A percentile compares a stretch with the other conserved stretches of the same genome.
Conservation (phyloP, 2,888 invertebrate genomes). For the Crioceris asparagi region DNA sequence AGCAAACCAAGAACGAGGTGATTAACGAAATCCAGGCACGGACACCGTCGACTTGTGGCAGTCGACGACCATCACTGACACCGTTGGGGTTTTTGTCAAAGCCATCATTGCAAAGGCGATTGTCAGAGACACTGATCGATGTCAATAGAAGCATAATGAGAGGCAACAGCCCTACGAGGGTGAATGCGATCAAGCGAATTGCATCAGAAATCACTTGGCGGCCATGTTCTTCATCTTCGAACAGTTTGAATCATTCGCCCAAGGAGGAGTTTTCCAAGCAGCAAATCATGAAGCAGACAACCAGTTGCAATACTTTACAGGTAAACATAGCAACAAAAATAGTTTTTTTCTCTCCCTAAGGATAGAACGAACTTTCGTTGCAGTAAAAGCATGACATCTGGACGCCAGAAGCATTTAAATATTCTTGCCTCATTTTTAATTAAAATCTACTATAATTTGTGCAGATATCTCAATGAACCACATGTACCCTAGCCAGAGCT, state of each 20-base stretch:
- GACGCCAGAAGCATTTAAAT: no score
- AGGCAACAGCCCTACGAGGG: slow-evolving; percentile 28
- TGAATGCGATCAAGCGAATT: slow-evolving; percentile 39
- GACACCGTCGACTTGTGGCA: slow-evolving; percentile 68
- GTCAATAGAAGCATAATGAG: slow-evolving; percentile 33
- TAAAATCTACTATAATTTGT: no score
- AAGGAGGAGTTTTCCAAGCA: slow-evolving; percentile 38
- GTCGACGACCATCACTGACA: slow-evolving; percentile 51
- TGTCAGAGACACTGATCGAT: slow-evolving; percentile 47
- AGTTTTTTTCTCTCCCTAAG: no score
- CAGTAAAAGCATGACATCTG: no score
- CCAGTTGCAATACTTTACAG: slow-evolving; percentile 60
- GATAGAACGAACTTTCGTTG: no score
- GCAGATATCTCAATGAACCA: no score
- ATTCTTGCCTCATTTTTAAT: no score
- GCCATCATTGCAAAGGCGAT: slow-evolving; percentile 43
- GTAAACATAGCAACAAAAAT: no score
- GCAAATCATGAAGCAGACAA: slow-evolving; percentile 45
- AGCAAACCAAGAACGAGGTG: slow-evolving; percentile 67
- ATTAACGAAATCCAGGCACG: slow-evolving; percentile 72
- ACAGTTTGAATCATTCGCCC: slow-evolving; percentile 29
- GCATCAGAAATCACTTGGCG: slow-evolving; percentile 43
- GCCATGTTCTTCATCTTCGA: slow-evolving; percentile 39
- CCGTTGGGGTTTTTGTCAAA: slow-evolving; percentile 35
- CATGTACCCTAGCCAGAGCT: no score